These are phyloP conservation scores for Yponomeuta plumbellus DNA, from an alignment of 2,888 invertebrate genomes.

Conservation along the genomic window DNA sequence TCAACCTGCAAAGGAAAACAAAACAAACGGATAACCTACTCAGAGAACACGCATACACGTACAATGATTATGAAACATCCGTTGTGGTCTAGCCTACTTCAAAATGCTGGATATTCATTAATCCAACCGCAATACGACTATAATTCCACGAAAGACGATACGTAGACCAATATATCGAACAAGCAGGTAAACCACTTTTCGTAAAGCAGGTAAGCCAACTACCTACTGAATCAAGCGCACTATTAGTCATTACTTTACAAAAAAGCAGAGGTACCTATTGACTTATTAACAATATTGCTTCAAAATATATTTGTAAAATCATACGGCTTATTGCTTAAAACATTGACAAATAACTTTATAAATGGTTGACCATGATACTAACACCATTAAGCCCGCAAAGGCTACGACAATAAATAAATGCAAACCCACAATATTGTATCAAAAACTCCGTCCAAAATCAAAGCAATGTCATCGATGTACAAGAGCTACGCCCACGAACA, in stretches of 20 bases:
- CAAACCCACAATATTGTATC: background rate
- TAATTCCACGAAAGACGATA: background rate
- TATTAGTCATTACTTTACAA: background rate
- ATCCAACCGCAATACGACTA: background rate
- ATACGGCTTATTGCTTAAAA: no score
- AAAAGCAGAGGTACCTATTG: background rate
- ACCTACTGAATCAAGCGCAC: no score
- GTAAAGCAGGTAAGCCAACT: background rate
- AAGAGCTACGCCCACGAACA: background rate
- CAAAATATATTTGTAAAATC: no score
- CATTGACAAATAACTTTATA: background rate
- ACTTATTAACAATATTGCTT: no score
- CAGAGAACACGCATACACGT: background rate
- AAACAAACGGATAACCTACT: no score
- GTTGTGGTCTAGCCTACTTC: background rate
- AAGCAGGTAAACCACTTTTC: background rate
- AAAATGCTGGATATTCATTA: background rate
- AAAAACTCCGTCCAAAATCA: background rate
- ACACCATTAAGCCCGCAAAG: background rate
- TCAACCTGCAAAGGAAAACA: no score
- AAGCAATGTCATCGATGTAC: slow-evolving; percentile 1
- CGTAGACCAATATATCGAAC: background rate
- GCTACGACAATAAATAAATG: background rate
- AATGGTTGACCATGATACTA: background rate
- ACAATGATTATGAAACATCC: background rate